Base-by-base conservation (phyloP, 2,888 invertebrate genomes). In the Willowsia nigromaculata region DNA sequence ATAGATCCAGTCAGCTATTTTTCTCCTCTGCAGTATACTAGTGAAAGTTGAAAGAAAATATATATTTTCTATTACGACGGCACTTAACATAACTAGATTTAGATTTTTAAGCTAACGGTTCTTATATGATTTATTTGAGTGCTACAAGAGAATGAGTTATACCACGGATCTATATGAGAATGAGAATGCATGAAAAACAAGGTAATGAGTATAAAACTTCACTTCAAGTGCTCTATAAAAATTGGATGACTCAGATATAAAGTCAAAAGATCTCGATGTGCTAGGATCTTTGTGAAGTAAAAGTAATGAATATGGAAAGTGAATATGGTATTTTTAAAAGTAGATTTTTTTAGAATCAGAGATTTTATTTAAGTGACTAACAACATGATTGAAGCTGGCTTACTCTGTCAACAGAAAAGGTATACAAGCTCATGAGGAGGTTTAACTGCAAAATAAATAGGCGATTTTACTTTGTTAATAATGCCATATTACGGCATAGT, bases 1-100 rank as follows among this genome's bases (percentile, higher is more conserved):
- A 76, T 47, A 76, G 47, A 53, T 47, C 47, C 76, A 76, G 53
- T 50, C 50, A 76, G 76, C 50, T 47, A 76, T 76, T 76, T 37
- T 76, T 30, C 30, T 50, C 30, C 50, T 76, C 50, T 76, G 30
- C 53, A 50, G 76, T 50, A 74, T 9, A 74, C 6, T 47, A 76
- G 76, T 50, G 47, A 50, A 76, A 47, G 71, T 71, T 68, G 65
- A 68, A n/a, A 33, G 18, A 37, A 68, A 71, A n/a, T n/a, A 40
- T 22, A 71, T 71, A 25, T 71, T 71, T 71, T 71, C 22, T 71
- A 40, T 71, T 22, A 71, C 33, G 22, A 71, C 71, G 40, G 40
- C 40, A 71, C 68, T 68, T n/a, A 11, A 43, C 71, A 62, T 30
- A n/a, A 43, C 37, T 18, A 71, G 11, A 71, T 27, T 62, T 62